Evolutionary conservation across 2,888 invertebrate species (phyloP), one percentile per base, ranked within the genome.

Genomic region (Eupithecia dodoneata): DNA sequence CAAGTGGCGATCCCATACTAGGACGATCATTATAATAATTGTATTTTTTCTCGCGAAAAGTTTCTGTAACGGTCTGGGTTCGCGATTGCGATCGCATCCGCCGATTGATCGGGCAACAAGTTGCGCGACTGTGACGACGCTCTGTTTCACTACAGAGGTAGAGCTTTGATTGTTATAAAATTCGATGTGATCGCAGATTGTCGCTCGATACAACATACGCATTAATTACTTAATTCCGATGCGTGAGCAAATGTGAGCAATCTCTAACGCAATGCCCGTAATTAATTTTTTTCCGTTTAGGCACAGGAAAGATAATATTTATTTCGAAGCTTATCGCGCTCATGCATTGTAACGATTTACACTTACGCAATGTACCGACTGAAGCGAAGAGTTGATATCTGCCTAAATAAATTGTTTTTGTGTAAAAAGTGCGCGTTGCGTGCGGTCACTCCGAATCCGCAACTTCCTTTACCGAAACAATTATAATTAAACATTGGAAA

Each of bases 191-290:
- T 88, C 85, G 86, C 79, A 88, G 94, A 94, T 94, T 88, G 93
- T 92, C 92, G 92, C 90, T 81, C 85, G 94, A 94, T 94, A 93
- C 81, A 83, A 83, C 86, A 87, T 87, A 86, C 87, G 89, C 89
- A 91, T 93, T 94, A 93, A 94, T 94, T 94, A 91, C 92, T 92
- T 92, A 93, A 94, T 93, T 91, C 92, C 90, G 89, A 93, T 94
- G 94, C 94, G 94, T 94, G 92, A 87, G 88, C 88, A 91, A 88
- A 89, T 86, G 88, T 87, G 89, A 90, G 88, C 92, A 91, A 92
- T 94, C 93, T 93, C 93, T 93, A 94, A 91, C 91, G 91, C 91
- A 92, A 91, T 85, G 85, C 85, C 83, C 77, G 87, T 87, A 92
- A 93, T 94, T 94, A 91, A 85, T 87, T 85, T 89, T 89, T 92